phyloP scores from a whole-genome alignment of 2,113 vertebrate species.

The Ammodramus savannarum region DNA sequence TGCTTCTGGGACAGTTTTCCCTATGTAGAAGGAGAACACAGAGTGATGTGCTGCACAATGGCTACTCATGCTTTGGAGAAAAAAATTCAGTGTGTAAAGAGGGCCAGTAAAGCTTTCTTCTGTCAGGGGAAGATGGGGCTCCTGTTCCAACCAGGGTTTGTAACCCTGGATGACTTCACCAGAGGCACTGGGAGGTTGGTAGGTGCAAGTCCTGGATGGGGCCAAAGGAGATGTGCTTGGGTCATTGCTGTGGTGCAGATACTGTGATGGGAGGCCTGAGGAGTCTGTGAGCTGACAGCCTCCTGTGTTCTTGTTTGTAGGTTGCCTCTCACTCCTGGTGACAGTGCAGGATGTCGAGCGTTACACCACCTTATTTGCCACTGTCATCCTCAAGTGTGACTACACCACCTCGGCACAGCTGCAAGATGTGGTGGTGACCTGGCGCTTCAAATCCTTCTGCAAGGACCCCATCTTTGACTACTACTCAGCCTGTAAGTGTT shows the following conservation, averaged over 20 bases:
- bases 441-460: constrained; percentile 95
- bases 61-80: not conserved
- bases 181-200: not conserved
- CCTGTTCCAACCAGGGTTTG: not conserved
- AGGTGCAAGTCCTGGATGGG: not conserved
- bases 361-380: constrained; percentile 84
- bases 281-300: not conserved
- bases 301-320: constrained; percentile 66
- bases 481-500: constrained; percentile 83
- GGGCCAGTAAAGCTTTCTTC: not conserved
- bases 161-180: not conserved
- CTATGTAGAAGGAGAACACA: not conserved
- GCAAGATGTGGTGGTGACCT: constrained; percentile 88
- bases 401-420: constrained; percentile 86
- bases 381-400: constrained; percentile 84
- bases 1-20: not conserved
- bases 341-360: constrained; percentile 74
- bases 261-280: not conserved
- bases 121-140: not conserved
- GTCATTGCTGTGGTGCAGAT: not conserved
- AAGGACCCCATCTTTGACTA: constrained; percentile 93
- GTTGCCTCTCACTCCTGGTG: constrained; percentile 81
- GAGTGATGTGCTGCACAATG: not conserved
- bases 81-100: not conserved
- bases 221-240: not conserved